A percentile compares a stretch with the other conserved stretches of the same genome.
Evolutionary conservation across 2,113 vertebrate genomes (phyloP).

Genomic region (Dipodomys merriami): DNA sequence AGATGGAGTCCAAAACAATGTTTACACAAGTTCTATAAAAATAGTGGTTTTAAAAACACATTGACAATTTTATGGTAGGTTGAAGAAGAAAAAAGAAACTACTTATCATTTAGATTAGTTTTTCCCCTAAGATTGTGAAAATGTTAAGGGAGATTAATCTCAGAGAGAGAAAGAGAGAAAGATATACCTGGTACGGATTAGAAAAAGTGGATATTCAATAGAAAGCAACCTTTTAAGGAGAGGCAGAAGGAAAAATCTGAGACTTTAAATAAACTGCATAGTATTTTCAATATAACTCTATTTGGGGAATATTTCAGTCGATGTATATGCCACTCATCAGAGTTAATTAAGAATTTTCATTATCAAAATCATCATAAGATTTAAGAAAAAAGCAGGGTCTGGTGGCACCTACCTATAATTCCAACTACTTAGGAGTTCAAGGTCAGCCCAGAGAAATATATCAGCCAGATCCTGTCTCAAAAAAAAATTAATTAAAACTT

Average conservation of each 20-base stretch:
- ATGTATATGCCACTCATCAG: background rate
- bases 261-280: background rate
- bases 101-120: conserved; percentile 80
- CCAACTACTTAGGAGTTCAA: too few relatives aligned
- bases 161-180: background rate
- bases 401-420: too few relatives aligned
- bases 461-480: too few relatives aligned
- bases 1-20: conserved; percentile 76
- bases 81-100: conserved; percentile 74
- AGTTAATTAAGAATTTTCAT: conserved; percentile 16
- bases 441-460: too few relatives aligned
- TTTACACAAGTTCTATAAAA: conserved; percentile 75
- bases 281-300: conserved; percentile 25
- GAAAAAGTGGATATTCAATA: conserved; percentile 35
- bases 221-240: background rate
- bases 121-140: conserved; percentile 77
- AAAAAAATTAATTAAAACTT: too few relatives aligned
- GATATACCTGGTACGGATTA: conserved; percentile 9
- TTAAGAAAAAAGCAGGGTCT: background rate
- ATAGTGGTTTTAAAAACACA: conserved; percentile 77
- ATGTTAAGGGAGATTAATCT: conserved; percentile 75
- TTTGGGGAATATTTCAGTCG: background rate
- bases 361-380: background rate
- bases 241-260: background rate
- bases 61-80: conserved; percentile 78